Base-by-base conservation (phyloP, 2,888 invertebrate species). In the Gryllus longicercus region DNA sequence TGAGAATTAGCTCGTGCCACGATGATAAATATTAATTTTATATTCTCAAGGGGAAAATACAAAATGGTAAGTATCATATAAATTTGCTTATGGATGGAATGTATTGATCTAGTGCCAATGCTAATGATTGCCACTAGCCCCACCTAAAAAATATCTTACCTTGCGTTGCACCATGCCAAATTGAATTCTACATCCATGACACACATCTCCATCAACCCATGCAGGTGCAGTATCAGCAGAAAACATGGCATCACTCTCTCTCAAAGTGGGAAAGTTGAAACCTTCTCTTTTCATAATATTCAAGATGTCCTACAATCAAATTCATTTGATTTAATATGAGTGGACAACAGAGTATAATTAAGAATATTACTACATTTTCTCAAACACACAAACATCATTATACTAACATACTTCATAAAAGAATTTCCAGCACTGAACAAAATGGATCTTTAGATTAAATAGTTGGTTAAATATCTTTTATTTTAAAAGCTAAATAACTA, bases 181-280 rank as follows among this genome's bases (percentile, higher is more conserved):
- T 80, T 91, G 90, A 11, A 93, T 93, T n/a, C 98, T 91, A 86
- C 98, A 99, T 82, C 98, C 93, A 88, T 97, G 96, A 85, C 99
- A 99, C 14, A 93, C 94, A 85, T 96, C 95, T 21, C 97, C 98
- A 86, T 99, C 98, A 3, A 94, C 94, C 99, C 99, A 99, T 85
- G 96, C 96, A 0, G 99, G 99, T 16, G 99, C 99, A 49, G 94
- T 95, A 86, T 99, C 98, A 8, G 99, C 96, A 80, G 93, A 93
- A 87, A 99, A 99, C 99, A 99, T 99, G 74, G 99, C 99, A 88
- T 99, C 99, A 80, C 97, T 95, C 88, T 99, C 99, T 86, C 95
- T 95, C 79, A 98, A 87, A 74, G 91, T 90, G 1, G 98, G 98
- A 86, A 99, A 98, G 84, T 93, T 93, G 87, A 92, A 94, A 63